Conservation (phyloP, 2,113 vertebrate genomes). For the Cromileptes altivelis region DNA sequence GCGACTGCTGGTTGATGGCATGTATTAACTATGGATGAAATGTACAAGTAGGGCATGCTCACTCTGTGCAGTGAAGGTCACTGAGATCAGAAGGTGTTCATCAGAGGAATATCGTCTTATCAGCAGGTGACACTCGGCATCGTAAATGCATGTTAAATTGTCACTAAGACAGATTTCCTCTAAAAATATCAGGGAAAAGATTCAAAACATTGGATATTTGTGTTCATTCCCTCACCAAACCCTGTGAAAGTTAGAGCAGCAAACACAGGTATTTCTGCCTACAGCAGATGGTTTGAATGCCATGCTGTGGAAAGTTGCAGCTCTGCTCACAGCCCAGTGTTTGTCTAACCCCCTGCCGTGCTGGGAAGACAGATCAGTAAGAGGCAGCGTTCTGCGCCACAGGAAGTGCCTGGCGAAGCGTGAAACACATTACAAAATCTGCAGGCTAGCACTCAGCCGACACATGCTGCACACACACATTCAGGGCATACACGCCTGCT, state of each 20-base stretch:
- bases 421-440: constrained; percentile 68
- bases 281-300: constrained; percentile 22
- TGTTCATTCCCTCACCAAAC: background rate
- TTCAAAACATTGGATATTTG: background rate
- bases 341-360: constrained; percentile 56
- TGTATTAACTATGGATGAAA: constrained; percentile 65
- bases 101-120: constrained; percentile 5
- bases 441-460: constrained; percentile 58
- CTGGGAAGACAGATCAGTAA: constrained; percentile 62
- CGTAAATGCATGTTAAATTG: background rate
- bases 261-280: constrained; percentile 3
- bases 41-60: constrained; percentile 57
- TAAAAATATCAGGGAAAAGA: background rate
- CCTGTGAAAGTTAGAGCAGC: background rate
- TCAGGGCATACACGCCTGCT: constrained; percentile 25
- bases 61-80: constrained; percentile 32
- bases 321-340: constrained; percentile 35
- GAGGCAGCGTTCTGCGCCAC: constrained; percentile 44
- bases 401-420: constrained; percentile 57
- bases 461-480: constrained; percentile 45
- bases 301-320: constrained; percentile 19
- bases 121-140: background rate
- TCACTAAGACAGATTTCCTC: background rate
- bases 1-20: background rate
- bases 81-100: constrained; percentile 12